Base-by-base conservation (phyloP, 2,113 vertebrate species). In the Dolichotis patagonum region DNA sequence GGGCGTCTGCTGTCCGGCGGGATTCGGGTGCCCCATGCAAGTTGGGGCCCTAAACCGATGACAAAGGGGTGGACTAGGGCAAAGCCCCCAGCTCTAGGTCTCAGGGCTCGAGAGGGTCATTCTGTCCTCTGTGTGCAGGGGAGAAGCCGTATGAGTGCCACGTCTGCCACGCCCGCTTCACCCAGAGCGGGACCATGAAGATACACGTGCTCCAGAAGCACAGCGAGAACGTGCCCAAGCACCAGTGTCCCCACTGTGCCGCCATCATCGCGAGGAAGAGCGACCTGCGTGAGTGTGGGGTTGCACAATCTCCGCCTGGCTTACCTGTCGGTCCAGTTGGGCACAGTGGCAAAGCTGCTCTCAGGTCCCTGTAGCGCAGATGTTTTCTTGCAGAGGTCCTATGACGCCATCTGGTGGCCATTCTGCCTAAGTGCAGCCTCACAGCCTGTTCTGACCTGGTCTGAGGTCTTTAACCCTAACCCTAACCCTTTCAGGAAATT, bases 161-260 rank as follows among this genome's bases (percentile, higher is more conserved):
- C 0, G 0, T 98, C 78, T 99, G 98, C 93, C 97, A 97, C 1
- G 38, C 96, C 24, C 98, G 87, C 88, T 99, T 99, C 97, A 98
- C 98, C 12, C 98, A 98, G 60, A 98, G 97, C 0, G 98, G 98
- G 38, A 98, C 98, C 82, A 97, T 98, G 98, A 99, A 99, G 67
- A 96, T 81, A 5, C 98, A 98, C 10, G 0, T 98, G 3, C 63
- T 97, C 12, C 98, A 98, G 96, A 98, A 99, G 35, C 98, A 99
- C 12, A 91, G 95, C 5, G 94, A 98, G 89, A 98, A 98, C 3
- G 95, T 97, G 52, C 97, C 98, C 82, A 99, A 98, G 63, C n/a
- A 98, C 52, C 86, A 97, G 41, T 99, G 98, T 71, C 98, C 98
- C 0, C 98, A 96, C 0, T 99, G 98, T 1, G 65, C 80, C 54